These are phyloP conservation scores for Malacosoma neustria DNA, from an alignment of 2,888 invertebrate species.

Conservation along the genomic window DNA sequence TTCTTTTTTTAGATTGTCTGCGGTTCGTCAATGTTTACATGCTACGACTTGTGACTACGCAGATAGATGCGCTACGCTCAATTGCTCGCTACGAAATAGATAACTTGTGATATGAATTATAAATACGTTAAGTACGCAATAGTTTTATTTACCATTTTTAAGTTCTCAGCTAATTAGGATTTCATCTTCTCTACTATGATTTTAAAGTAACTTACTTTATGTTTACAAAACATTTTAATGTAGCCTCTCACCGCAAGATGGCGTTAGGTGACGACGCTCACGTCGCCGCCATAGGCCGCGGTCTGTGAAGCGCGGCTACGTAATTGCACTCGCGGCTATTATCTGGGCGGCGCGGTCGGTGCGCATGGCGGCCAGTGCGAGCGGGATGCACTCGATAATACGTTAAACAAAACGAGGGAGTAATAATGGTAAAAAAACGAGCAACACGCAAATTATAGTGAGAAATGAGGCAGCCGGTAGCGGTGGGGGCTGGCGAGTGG, in stretches of 20 bases:
- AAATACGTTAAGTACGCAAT: too few species aligned
- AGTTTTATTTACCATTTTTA: too few species aligned
- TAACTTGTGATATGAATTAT: too few species aligned
- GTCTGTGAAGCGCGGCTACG: slow-evolving; percentile 31
- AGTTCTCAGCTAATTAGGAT: too few species aligned
- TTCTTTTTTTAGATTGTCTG: too few species aligned
- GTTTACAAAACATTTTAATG: too few species aligned
- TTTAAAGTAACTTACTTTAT: too few species aligned
- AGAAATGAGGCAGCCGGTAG: slow-evolving; percentile 75
- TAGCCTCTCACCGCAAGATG: slow-evolving; percentile 56
- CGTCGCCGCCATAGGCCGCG: slow-evolving; percentile 25
- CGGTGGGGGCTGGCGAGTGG: slow-evolving; percentile 60
- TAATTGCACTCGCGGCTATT: slow-evolving; percentile 68
- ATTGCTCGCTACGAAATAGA: too few species aligned
- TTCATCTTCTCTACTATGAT: too few species aligned
- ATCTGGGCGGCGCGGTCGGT: slow-evolving; percentile 70
- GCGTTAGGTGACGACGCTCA: slow-evolving; percentile 35
- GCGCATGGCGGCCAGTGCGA: slow-evolving; percentile 73
- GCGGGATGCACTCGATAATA: slow-evolving; percentile 76
- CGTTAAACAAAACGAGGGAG: slow-evolving; percentile 75
- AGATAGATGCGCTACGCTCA: too few species aligned
- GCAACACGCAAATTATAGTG: slow-evolving; percentile 75
- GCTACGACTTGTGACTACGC: too few species aligned
- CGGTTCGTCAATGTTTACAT: too few species aligned
- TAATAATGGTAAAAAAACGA: slow-evolving; percentile 75